phyloP scores from a whole-genome alignment of 2,888 invertebrate species.

The Pyrocoelia pectoralis region DNA sequence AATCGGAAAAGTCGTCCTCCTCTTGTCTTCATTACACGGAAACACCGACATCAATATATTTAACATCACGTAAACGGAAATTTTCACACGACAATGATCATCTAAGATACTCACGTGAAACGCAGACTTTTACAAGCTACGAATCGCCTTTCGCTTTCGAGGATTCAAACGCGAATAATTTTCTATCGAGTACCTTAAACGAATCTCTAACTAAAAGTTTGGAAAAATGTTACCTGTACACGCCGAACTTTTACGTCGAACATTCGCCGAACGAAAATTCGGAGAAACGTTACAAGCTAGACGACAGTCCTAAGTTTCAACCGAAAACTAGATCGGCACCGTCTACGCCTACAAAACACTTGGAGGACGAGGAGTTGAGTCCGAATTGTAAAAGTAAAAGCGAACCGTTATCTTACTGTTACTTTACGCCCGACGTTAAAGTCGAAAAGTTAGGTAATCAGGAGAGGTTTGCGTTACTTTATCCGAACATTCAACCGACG shows the following conservation, averaged over 20 bases:
- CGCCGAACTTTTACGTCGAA: constrained; percentile 37
- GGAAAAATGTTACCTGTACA: constrained; percentile 46
- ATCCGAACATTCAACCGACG: constrained; percentile 46
- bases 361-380: constrained; percentile 10
- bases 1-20: constrained; percentile 12
- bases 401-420: constrained; percentile 17
- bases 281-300: constrained; percentile 17
- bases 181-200: constrained; percentile 51
- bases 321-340: constrained; percentile 32
- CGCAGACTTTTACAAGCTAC: background rate
- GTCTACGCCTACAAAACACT: constrained; percentile 28
- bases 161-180: constrained; percentile 38
- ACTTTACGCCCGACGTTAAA: constrained; percentile 16
- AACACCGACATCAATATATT: constrained; percentile 28
- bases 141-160: constrained; percentile 23
- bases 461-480: constrained; percentile 52
- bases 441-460: constrained; percentile 42
- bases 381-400: constrained; percentile 15
- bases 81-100: constrained; percentile 27
- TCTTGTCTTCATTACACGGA: constrained; percentile 17
- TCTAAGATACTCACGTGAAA: background rate
- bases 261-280: constrained; percentile 19
- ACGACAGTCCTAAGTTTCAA: constrained; percentile 18
- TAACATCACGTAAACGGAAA: constrained; percentile 47
- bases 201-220: constrained; percentile 51